Evolutionary conservation across 2,797 vertebrate species (phyloP), one percentile per base, ranked within the genome.

Genomic region (Hoplostethus mediterraneus): DNA sequence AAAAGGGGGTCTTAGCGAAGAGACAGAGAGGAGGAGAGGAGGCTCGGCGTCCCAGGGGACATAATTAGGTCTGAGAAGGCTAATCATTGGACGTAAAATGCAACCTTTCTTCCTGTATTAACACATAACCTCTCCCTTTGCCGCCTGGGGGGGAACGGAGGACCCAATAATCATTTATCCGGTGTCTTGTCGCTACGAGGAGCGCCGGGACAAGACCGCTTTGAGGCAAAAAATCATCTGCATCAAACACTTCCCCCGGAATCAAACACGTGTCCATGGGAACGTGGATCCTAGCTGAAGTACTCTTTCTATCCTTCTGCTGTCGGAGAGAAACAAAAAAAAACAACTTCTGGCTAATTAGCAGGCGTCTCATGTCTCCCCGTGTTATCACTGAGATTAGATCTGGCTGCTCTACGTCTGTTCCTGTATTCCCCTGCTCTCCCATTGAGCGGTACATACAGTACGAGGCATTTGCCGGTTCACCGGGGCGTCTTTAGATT

Each of bases 11-110:
- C 76, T 52, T 86, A 87, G 57, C 75, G 58, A 52, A 90, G 85
- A n/a, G n/a, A n/a, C n/a, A n/a, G n/a, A n/a, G n/a, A 80, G 52
- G 67, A 87, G 73, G 14, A 76, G 60, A 71, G 64, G 44, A 74
- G 80, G 30, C 59, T 36, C 57, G 62, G 74, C 71, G 65, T 87
- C 95, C 94, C 93, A 84, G 5, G 83, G 92, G 94, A 92, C 83
- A 94, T 93, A 96, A 97, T 97, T 97, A 97, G 84, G 89, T 89
- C 88, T 93, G 88, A 88, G 93, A 95, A 94, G 85, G 90, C 77
- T 94, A 95, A 96, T 95, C 92, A 97, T 94, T 87, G 83, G 87
- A 88, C 89, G 85, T 93, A 94, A 94, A 93, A 92, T 90, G 93
- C 84, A 94, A 86, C 76, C 88, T 94, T 92, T 94, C 86, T 92